Conservation (phyloP, 2,113 vertebrate genomes). For the Andinoacara biseriatus region DNA sequence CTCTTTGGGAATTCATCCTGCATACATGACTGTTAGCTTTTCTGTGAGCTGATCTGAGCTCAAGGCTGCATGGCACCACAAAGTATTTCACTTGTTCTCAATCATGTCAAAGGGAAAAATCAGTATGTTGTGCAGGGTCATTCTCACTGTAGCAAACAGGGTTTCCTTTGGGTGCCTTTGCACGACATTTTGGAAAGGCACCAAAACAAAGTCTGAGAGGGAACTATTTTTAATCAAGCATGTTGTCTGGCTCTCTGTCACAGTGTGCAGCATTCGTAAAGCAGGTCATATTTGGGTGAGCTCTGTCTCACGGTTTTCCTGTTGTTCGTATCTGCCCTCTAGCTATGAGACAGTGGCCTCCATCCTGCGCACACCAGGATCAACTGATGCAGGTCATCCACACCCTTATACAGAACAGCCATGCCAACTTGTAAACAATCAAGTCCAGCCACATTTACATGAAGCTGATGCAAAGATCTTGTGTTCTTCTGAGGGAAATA, state of each 20-base stretch:
- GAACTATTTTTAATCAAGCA: constrained; percentile 35
- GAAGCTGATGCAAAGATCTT: constrained; percentile 4
- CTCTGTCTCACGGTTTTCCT: constrained; percentile 57
- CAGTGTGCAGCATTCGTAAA: not conserved
- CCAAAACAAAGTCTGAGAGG: constrained; percentile 65
- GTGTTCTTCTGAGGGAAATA: constrained; percentile 20
- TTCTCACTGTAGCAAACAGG: not conserved
- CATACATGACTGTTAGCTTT: not conserved
- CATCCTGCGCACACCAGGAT: constrained; percentile 57
- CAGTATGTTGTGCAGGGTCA: not conserved
- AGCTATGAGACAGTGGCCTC: constrained; percentile 64
- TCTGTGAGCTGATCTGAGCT: not conserved
- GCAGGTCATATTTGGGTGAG: constrained; percentile 39
- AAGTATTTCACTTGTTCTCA: not conserved
- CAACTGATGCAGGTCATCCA: constrained; percentile 24
- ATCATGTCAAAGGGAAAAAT: not conserved
- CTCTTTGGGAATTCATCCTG: not conserved
- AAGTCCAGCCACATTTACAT: constrained; percentile 13
- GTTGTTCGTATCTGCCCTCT: constrained; percentile 53
- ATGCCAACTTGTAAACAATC: not conserved
- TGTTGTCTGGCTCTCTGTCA: constrained; percentile 42
- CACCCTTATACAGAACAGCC: constrained; percentile 10
- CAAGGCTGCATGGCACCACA: not conserved
- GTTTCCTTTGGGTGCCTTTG: constrained; percentile 32
- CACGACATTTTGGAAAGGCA: constrained; percentile 32